Conservation (phyloP, 2,113 vertebrate genomes). For the Datnioides undecimradiatus region DNA sequence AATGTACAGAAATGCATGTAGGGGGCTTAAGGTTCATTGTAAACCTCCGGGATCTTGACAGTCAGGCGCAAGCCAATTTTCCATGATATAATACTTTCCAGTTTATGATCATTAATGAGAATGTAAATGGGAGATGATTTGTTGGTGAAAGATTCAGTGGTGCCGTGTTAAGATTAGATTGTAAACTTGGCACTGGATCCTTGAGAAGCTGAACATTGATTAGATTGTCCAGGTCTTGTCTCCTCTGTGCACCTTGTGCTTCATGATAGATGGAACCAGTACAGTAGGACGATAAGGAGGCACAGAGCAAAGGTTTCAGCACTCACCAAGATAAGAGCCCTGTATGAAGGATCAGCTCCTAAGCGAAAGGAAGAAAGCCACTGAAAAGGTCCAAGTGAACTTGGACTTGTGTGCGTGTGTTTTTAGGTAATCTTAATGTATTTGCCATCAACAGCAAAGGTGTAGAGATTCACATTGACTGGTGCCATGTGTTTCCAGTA, state of each 20-base stretch:
- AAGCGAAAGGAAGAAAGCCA: background rate
- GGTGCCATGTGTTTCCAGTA: background rate
- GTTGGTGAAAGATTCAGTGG: slow-evolving; percentile 15
- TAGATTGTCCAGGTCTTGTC: slow-evolving; percentile 19
- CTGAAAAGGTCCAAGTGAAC: background rate
- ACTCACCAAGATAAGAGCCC: slow-evolving; percentile 2
- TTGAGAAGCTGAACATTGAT: slow-evolving; percentile 13
- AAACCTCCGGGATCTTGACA: too few relatives aligned
- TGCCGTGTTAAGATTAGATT: slow-evolving; percentile 16
- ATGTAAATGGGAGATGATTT: background rate
- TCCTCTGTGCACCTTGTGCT: slow-evolving; percentile 10
- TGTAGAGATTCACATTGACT: too few relatives aligned
- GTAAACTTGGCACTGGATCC: slow-evolving; percentile 22
- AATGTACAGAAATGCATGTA: too few relatives aligned
- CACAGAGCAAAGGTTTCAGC: slow-evolving; percentile 7
- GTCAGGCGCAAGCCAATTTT: background rate
- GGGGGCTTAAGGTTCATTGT: too few relatives aligned
- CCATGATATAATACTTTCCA: background rate
- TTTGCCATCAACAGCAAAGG: too few relatives aligned
- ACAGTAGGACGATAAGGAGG: slow-evolving; percentile 17
- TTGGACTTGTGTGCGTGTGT: background rate
- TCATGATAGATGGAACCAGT: slow-evolving; percentile 17
- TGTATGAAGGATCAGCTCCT: background rate
- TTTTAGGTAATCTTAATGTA: background rate
- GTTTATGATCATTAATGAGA: slow-evolving; percentile 2